Percentiles rank a stretch among this genome's conserved stretches.
These are phyloP conservation scores for Netelia melanura DNA, from an alignment of 2,888 invertebrate genomes.

Conservation along the genomic window DNA sequence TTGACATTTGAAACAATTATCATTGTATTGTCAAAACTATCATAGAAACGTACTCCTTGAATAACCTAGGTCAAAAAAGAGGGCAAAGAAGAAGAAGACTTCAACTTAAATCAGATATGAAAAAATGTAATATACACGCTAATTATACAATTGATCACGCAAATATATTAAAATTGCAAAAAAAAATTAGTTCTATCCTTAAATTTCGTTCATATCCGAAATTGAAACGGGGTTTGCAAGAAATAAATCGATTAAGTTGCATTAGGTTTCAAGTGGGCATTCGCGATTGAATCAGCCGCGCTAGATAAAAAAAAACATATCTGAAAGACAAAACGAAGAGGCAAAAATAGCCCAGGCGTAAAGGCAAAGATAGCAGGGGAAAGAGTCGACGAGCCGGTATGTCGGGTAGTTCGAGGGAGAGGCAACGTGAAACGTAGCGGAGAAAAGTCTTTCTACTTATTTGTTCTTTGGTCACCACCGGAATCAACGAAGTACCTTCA, in stretches of 20 bases:
- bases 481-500: slow-evolving; percentile 67
- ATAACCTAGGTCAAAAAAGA: no score
- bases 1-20: no score
- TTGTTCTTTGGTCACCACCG: slow-evolving; percentile 71
- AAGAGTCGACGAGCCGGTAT: slow-evolving; percentile 1
- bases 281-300: neutral
- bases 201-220: neutral
- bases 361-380: slow-evolving; percentile 2
- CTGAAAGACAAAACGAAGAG: neutral
- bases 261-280: slow-evolving; percentile 16
- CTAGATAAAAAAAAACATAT: neutral
- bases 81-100: no score
- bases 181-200: no score
- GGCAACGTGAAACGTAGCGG: slow-evolving; percentile 9
- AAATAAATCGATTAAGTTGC: slow-evolving; percentile 48
- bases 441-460: slow-evolving; percentile 73
- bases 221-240: slow-evolving; percentile 25
- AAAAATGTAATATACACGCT: no score
- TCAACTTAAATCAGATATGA: no score
- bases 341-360: neutral
- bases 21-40: no score
- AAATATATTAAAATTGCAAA: no score
- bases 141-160: no score
- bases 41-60: no score
- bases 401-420: neutral